These are phyloP conservation scores for Pedetes capensis DNA, from an alignment of 2,113 vertebrate species.

Conservation along the genomic window DNA sequence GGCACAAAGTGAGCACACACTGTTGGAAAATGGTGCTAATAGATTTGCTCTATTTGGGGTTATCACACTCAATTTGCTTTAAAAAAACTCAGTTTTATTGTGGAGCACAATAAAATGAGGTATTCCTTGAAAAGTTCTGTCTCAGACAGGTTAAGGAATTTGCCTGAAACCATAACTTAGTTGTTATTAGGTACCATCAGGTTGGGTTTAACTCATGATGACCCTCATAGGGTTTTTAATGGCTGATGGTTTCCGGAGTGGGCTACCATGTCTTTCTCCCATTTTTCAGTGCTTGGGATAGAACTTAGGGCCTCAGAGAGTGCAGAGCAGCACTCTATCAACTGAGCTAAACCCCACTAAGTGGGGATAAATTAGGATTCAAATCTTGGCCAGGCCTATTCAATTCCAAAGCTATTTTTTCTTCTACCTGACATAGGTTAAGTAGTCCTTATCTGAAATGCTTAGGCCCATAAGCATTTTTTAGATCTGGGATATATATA, in stretches of 20 bases:
- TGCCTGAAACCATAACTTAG: constrained; percentile 19
- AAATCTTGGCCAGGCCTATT: neutral
- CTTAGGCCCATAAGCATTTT: neutral
- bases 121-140: neutral
- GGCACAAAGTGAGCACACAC: neutral
- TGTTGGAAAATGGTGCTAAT: neutral
- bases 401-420: neutral
- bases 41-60: neutral
- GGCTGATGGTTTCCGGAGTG: too few relatives aligned
- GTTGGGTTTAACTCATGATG: too few relatives aligned
- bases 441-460: neutral
- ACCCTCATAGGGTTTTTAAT: too few relatives aligned
- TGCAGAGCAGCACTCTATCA: too few relatives aligned
- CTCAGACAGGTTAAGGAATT: constrained; percentile 25
- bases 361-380: neutral
- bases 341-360: too few relatives aligned
- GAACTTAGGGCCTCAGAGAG: too few relatives aligned
- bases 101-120: neutral
- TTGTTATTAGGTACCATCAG: too few relatives aligned
- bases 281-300: too few relatives aligned
- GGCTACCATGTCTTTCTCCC: too few relatives aligned
- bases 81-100: neutral
- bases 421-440: neutral
- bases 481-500: too few relatives aligned
- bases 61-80: neutral